Percentiles rank a stretch among this genome's conserved stretches.
Evolutionary conservation across 2,797 vertebrate species (phyloP).

Genomic region (Lutjanus campechanus): DNA sequence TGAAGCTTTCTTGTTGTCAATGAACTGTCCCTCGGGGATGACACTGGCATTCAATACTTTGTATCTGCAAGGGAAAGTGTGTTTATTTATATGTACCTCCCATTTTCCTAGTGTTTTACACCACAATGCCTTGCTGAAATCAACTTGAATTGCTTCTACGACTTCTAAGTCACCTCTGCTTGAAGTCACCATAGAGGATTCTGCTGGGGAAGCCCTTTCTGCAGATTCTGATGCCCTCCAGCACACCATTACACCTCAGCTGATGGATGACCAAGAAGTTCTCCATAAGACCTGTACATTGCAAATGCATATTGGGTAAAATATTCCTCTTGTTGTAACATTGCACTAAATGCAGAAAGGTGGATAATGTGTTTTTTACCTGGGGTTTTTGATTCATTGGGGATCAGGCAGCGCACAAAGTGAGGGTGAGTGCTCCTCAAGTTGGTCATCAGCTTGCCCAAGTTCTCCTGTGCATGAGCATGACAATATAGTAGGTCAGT

Average conservation of each 20-base stretch:
- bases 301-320: no score
- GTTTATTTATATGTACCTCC: neutral
- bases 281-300: no score
- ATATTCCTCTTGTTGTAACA: no score
- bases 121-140: no score
- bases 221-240: no score
- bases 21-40: constrained; percentile 92
- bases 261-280: no score
- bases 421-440: constrained; percentile 89
- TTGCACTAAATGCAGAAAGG: neutral
- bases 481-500: neutral
- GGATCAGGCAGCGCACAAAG: constrained; percentile 90
- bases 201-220: no score
- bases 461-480: constrained; percentile 85
- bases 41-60: constrained; percentile 91
- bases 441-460: constrained; percentile 81
- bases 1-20: constrained; percentile 92
- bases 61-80: neutral
- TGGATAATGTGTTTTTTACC: constrained; percentile 53
- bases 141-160: no score
- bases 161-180: no score
- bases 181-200: no score
- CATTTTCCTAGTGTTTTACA: neutral
- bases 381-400: constrained; percentile 89
- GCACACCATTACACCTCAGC: no score